Evolutionary conservation across 2,888 invertebrate species (phyloP), one percentile per base, ranked within the genome.

Genomic region (Campaea margaritaria): DNA sequence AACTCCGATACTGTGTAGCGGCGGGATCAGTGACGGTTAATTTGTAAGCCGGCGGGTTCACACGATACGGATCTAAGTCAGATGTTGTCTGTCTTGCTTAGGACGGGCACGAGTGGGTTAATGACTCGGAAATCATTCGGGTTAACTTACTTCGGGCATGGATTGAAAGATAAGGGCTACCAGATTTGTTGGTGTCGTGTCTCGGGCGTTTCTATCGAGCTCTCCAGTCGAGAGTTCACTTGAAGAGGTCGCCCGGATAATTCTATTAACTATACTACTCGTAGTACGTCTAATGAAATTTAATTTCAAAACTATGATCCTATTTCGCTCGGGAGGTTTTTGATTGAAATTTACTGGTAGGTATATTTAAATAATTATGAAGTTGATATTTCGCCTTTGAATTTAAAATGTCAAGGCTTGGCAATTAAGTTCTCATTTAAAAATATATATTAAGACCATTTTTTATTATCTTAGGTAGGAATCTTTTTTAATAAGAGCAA

Each of bases 21-120:
- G 77, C 74, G 78, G 84, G 83, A 81, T 85, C 82, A 80, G 76
- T 62, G 70, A 75, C 82, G 79, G 87, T 85, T 91, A 91, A 90
- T 91, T 89, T 87, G 81, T 84, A 83, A 87, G 83, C 85, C 85
- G 71, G 79, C 77, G 83, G 83, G 84, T 86, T 87, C 85, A 79
- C 84, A 83, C 84, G 91, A 91, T 90, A 89, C 84, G 84, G 85
- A 89, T 91, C 90, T 85, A 83, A 89, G 88, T 90, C 86, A 85
- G 88, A 87, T 89, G 91, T 89, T 91, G 91, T 91, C 90, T 91
- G 85, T 91, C 91, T 91, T 87, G 87, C 91, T 92, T 91, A 91
- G 88, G 82, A 81, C 80, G 85, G 83, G 79, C 78, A 79, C 84
- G 85, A 87, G 85, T 82, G 80, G 83, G 87, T 91, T 91, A 91